Evolutionary conservation across 2,888 invertebrate genomes (phyloP).

Genomic region (Deilephila elpenor): DNA sequence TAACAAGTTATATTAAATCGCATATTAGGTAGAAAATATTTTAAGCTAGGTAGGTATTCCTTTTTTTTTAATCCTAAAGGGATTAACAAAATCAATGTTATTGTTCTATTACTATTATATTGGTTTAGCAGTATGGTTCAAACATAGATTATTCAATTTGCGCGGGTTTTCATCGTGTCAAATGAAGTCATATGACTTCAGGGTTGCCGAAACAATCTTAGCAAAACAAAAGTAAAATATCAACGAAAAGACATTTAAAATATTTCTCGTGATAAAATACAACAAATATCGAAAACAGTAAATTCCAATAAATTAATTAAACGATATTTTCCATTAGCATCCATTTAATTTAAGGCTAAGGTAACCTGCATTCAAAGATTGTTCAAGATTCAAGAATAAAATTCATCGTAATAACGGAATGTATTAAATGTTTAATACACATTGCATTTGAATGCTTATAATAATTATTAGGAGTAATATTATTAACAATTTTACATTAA

Average conservation of each 20-base stretch:
- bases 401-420: too few relatives aligned
- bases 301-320: too few relatives aligned
- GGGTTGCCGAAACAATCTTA: background rate
- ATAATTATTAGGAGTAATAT: too few relatives aligned
- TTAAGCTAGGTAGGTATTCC: too few relatives aligned
- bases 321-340: too few relatives aligned
- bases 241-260: background rate
- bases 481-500: too few relatives aligned
- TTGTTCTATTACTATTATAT: background rate
- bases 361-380: background rate
- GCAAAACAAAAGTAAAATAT: background rate
- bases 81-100: background rate
- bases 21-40: too few relatives aligned
- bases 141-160: background rate
- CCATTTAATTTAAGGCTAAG: too few relatives aligned
- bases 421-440: too few relatives aligned
- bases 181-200: conserved; percentile 26
- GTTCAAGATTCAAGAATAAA: too few relatives aligned
- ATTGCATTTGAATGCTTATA: too few relatives aligned
- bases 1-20: too few relatives aligned
- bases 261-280: background rate
- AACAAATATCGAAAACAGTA: background rate
- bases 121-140: background rate
- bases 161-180: background rate
- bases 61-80: background rate